Evolutionary conservation across 92 coral and sea anemone genomes (phyloP), one percentile per base, ranked within the genome.

Genomic region (Umimayanthus chanpuru): DNA sequence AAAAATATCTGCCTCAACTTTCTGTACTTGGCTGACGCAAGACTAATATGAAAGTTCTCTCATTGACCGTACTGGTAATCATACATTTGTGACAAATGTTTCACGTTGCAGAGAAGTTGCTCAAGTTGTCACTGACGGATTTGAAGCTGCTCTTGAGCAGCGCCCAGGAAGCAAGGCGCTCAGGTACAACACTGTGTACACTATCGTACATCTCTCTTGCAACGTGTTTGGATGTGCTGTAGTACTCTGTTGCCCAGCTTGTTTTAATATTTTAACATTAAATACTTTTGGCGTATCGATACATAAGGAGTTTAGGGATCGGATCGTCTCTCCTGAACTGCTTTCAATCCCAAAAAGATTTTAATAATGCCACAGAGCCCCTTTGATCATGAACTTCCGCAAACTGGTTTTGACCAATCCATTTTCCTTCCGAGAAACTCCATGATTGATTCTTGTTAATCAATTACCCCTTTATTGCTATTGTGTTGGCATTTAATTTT

Each of bases 121-220:
- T 47, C 87, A 83, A 38, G 87, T 83, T 70, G 87, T 70, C 41
- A 83, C 87, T 26, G 87, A 83, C 26, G 87, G 87, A 2, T 83
- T 83, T 83, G 87, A 83, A 83, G 87, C 87, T 83, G 87, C 87
- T 11, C 36, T 83, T 49, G 87, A 83, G 55, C 87, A 83, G 65
- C 87, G 87, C 25, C 87, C 87, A n/a, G 78, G 87, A n/a, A 83
- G 87, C 61, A 83, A 83, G 53, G 87, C 87, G 20, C 32, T 70
- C 44, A 83, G 87, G 87, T 83, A 41, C 11, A 83, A 14, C 20
- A 78, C 7, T 21, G 65, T 23, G 12, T 72, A 29, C 16, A 72
- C 11, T 10, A 2, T 61, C 11, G 8, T 36, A 75, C 49, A 75
- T 16, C 0, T 4, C 30, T 39, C 41, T 36, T 12, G 25, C 47